Evolutionary conservation across 2,113 vertebrate species (phyloP), one percentile per base, ranked within the genome.

Genomic region (Delphinus delphis): DNA sequence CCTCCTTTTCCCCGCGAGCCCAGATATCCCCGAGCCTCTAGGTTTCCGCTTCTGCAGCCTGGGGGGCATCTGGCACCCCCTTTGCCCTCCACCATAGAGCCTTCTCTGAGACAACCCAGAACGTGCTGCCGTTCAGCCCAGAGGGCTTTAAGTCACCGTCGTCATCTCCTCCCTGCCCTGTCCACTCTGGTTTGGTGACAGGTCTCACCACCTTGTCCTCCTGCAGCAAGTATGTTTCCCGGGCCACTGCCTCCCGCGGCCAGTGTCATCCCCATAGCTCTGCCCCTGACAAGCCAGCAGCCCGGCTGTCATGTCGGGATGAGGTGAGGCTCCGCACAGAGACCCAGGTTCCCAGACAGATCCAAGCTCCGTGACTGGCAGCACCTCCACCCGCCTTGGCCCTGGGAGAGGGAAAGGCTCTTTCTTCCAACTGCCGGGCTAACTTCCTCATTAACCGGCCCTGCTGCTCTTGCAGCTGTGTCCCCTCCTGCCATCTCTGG

Each of bases 81-180:
- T 9, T 10, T 33, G 2, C 47, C 26, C 9, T 3, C 68, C 9
- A 28, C 36, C 38, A 33, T 1, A 12, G 33, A 28, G 2, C 9
- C 33, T 36, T 89, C 8, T 2, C 28, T 33, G 70, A 68, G 65
- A 65, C 28, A 44, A 17, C 20, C 70, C 12, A 1, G 0, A 28
- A 0, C 0, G 0, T 26, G 1, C 31, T 17, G 8, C 7, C 2
- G 21, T 2, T 18, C 38, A 53, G 14, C 60, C 23, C 25, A 15
- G 3, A 68, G 36, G 47, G 20, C 62, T 74, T 15, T 4, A 20
- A 76, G 76, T 38, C 50, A 36, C 31, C 21, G 18, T 23, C n/a
- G 0, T 1, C 80, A 74, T 85, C 31, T 41, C 18, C 9, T 7
- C 8, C 21, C 25, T 31, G 2, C 60, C 89, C n/a, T 60, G 41